These are phyloP conservation scores for Drosophila nigrodunni DNA, from an alignment of 1,140 invertebrate genomes.

Conservation along the genomic window DNA sequence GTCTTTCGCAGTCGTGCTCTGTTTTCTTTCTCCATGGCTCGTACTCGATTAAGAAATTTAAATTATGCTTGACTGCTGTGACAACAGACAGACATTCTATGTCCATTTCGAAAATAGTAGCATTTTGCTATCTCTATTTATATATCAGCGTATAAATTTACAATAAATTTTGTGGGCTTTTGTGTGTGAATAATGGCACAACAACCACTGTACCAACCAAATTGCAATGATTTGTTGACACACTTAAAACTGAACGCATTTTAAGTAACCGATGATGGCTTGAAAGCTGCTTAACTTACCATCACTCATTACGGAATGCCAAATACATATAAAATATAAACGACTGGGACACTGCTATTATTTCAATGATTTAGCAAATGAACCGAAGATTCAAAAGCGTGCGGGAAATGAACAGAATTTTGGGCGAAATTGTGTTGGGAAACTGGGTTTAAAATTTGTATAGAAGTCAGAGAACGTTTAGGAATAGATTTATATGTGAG, in stretches of 20 bases:
- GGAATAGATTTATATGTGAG: too few species aligned
- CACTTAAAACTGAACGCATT: not conserved
- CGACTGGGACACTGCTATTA: too few species aligned
- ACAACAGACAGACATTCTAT: not conserved
- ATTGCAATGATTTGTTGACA: slow-evolving; percentile 9
- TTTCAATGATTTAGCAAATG: too few species aligned
- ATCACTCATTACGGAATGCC: not conserved
- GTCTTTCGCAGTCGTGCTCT: too few species aligned
- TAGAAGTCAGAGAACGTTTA: too few species aligned
- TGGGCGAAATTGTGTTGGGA: too few species aligned
- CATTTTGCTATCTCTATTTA: slow-evolving; percentile 11
- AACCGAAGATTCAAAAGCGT: too few species aligned
- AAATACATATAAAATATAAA: too few species aligned
- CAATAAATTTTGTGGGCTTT: slow-evolving; percentile 60
- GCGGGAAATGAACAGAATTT: too few species aligned
- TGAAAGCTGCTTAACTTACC: not conserved
- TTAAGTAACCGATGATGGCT: slow-evolving; percentile 7
- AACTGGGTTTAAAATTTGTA: too few species aligned
- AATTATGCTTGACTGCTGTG: slow-evolving; percentile 60
- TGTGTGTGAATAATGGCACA: not conserved
- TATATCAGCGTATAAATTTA: slow-evolving; percentile 55
- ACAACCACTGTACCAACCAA: not conserved
- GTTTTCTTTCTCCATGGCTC: not conserved
- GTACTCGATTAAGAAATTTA: slow-evolving; percentile 64
- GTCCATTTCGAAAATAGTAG: not conserved